These are phyloP conservation scores for Liparis tanakae DNA, from an alignment of 2,797 vertebrate genomes.

Conservation along the genomic window DNA sequence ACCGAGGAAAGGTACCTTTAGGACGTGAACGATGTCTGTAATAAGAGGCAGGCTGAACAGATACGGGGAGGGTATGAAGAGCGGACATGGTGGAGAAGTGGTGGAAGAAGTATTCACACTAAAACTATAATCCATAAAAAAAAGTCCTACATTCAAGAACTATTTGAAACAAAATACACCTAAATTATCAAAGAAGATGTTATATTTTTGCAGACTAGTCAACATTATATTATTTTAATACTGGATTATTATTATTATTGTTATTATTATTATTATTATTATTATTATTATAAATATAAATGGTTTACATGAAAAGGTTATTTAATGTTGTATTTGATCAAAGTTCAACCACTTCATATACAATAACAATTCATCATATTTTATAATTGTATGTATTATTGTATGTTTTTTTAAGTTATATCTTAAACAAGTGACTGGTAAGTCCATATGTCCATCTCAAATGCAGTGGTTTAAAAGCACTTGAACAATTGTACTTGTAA, in stretches of 20 bases:
- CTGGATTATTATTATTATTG: not conserved
- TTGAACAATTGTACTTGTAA: not conserved
- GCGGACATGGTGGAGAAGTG: not conserved
- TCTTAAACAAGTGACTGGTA: not conserved
- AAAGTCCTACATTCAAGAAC: conserved; percentile 5
- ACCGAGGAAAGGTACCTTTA: conserved; percentile 63
- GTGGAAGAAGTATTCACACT: not conserved
- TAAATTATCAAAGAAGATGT: not conserved
- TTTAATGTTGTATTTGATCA: not conserved
- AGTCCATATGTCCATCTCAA: not conserved
- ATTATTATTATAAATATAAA: not conserved
- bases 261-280: not conserved
- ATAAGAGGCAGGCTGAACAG: conserved; percentile 27
- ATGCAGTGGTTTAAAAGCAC: not conserved
- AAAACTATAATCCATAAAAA: not conserved
- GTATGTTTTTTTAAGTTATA: not conserved
- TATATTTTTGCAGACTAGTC: not conserved
- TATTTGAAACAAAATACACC: not conserved
- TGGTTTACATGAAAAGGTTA: no score
- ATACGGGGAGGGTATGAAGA: conserved; percentile 15
- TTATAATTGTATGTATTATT: no score
- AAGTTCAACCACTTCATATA: not conserved
- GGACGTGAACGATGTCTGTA: conserved; percentile 31
- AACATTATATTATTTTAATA: not conserved
- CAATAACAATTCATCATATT: not conserved